Conservation (phyloP, 2,888 invertebrate species). For the Acanthosepion esculentum region DNA sequence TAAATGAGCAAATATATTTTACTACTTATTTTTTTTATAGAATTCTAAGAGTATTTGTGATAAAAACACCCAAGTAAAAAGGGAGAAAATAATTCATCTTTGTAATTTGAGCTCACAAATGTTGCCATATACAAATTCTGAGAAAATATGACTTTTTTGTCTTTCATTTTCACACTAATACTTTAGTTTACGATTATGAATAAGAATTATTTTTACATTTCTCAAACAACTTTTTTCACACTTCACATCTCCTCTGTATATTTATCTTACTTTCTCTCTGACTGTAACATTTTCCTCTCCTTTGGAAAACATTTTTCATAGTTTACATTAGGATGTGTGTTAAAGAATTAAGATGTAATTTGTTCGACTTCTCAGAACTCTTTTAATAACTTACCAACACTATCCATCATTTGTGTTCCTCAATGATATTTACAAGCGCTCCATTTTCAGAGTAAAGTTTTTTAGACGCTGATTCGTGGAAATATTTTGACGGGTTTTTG, state of each 20-base stretch:
- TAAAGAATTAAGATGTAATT: no score
- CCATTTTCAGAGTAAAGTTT: no score
- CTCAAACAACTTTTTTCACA: neutral
- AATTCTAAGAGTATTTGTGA: neutral
- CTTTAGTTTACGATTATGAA: neutral
- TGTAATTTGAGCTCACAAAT: neutral
- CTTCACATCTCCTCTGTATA: neutral
- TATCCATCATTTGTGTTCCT: no score
- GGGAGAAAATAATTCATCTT: neutral
- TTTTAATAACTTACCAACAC: no score
- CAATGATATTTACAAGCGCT: no score
- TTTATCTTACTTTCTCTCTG: neutral
- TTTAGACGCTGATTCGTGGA: no score
- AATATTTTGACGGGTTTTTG: no score
- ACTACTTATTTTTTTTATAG: neutral
- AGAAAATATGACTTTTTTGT: neutral
- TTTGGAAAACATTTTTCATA: no score
- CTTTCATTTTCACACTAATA: neutral
- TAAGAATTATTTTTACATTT: neutral
- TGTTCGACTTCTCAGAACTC: no score
- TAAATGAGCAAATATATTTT: neutral
- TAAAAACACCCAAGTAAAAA: neutral
- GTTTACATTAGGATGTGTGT: no score
- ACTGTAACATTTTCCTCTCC: neutral
- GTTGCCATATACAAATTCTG: neutral